Evolutionary conservation across 2,797 vertebrate species (phyloP).

Genomic region (Cossypha caffra): DNA sequence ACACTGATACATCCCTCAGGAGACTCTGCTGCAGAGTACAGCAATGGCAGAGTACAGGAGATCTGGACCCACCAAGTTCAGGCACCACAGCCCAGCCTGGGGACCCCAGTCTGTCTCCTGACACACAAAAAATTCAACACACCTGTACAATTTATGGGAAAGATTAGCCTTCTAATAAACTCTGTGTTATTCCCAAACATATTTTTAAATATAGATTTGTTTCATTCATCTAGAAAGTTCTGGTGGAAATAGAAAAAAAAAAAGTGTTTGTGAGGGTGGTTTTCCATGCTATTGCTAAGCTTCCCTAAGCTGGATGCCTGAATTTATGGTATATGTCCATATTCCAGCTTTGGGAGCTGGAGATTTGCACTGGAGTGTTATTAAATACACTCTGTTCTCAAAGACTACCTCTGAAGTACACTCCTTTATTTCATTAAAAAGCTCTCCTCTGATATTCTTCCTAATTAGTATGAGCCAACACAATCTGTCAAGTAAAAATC

Average conservation of each 20-base stretch:
- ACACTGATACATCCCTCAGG: neutral
- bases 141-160: neutral
- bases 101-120: neutral
- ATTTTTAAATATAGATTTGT: neutral
- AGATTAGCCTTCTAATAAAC: neutral
- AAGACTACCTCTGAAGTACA: neutral
- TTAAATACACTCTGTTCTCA: neutral
- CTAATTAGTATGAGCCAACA: neutral
- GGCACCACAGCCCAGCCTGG: neutral
- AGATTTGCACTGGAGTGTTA: neutral
- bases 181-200: neutral
- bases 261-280: neutral
- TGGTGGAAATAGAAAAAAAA: neutral
- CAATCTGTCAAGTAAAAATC: slow-evolving; percentile 21
- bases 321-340: neutral
- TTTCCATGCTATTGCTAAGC: neutral
- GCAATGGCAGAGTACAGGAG: neutral
- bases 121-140: neutral
- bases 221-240: neutral
- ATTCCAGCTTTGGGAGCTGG: neutral
- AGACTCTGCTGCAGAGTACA: neutral
- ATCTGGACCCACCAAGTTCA: neutral
- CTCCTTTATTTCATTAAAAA: slow-evolving; percentile 3
- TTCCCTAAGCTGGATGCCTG: neutral
- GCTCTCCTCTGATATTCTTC: neutral